These are phyloP conservation scores for Periparus ater DNA, from an alignment of 2,797 vertebrate genomes.

Conservation along the genomic window DNA sequence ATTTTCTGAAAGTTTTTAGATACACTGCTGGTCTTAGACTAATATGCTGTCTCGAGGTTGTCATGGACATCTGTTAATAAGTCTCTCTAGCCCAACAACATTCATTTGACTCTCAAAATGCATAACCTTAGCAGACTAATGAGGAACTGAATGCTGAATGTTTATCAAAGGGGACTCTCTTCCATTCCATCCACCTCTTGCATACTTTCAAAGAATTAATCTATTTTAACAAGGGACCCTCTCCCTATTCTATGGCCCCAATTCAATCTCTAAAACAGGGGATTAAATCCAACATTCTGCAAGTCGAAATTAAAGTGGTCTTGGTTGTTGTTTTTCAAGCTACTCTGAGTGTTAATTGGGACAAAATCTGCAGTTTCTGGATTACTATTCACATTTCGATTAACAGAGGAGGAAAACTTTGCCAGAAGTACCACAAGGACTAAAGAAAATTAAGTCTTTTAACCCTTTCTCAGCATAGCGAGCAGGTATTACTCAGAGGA, in stretches of 20 bases:
- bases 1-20: slow-evolving; percentile 16
- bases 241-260: slow-evolving; percentile 53
- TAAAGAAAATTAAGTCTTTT: slow-evolving; percentile 18
- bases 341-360: slow-evolving; percentile 47
- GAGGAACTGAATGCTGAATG: slow-evolving; percentile 51
- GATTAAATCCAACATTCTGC: slow-evolving; percentile 62
- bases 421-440: not conserved
- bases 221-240: slow-evolving; percentile 64
- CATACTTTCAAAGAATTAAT: slow-evolving; percentile 63
- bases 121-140: slow-evolving; percentile 43
- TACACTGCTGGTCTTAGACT: not conserved
- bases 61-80: slow-evolving; percentile 47
- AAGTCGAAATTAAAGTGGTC: slow-evolving; percentile 52
- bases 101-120: slow-evolving; percentile 50
- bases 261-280: slow-evolving; percentile 57
- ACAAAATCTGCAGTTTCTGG: slow-evolving; percentile 53
- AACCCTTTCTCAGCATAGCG: slow-evolving; percentile 9
- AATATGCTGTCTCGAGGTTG: not conserved
- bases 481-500: not conserved
- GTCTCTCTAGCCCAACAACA: slow-evolving; percentile 20
- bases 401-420: slow-evolving; percentile 33
- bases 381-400: slow-evolving; percentile 40
- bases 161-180: slow-evolving; percentile 63
- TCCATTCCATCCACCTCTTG: slow-evolving; percentile 57
- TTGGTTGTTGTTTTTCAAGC: slow-evolving; percentile 50